Percentiles rank a stretch among this genome's conserved stretches.
Conservation (phyloP, 2,797 vertebrate species). For the Thaleichthys pacificus region DNA sequence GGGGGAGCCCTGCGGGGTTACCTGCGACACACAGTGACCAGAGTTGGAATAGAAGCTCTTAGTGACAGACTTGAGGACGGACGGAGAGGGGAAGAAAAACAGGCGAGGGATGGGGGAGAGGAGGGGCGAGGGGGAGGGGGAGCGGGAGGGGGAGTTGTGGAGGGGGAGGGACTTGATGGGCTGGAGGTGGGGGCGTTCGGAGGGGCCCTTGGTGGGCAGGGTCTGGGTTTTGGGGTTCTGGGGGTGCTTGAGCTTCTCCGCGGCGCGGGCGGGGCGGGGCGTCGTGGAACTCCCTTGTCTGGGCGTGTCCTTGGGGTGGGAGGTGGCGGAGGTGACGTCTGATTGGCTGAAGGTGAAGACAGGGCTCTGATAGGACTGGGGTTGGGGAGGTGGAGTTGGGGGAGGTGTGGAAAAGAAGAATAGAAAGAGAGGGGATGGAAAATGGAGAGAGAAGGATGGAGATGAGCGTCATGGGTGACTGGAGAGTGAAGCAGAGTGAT, state of each 20-base stretch:
- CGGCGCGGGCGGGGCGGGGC: constrained; percentile 69
- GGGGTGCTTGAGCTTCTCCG: constrained; percentile 68
- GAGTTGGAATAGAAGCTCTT: constrained; percentile 82
- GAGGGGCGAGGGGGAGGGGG: constrained; percentile 83
- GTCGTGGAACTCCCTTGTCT: constrained; percentile 70
- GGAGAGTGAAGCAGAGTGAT: constrained; percentile 9
- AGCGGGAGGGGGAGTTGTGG: constrained; percentile 80
- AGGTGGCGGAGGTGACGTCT: constrained; percentile 74
- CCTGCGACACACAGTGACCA: constrained; percentile 83
- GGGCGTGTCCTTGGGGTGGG: constrained; percentile 65
- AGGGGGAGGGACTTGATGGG: constrained; percentile 83
- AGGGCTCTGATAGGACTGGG: constrained; percentile 81
- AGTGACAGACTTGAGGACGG: constrained; percentile 83
- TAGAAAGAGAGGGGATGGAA: constrained; percentile 61
- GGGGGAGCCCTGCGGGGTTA: constrained; percentile 87
- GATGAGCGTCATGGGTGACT: constrained; percentile 72
- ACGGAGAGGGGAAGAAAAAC: constrained; percentile 82
- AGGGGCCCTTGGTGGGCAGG: constrained; percentile 82
- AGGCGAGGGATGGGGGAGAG: constrained; percentile 78
- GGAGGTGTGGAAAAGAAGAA: constrained; percentile 58
- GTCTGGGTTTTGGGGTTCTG: constrained; percentile 88
- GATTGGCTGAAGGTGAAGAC: constrained; percentile 85
- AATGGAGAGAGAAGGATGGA: constrained; percentile 67
- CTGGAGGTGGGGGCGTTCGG: constrained; percentile 82
- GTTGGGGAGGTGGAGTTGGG: constrained; percentile 53